Conservation (phyloP, 2,888 invertebrate genomes). For the Leptinotarsa peninsularis region DNA sequence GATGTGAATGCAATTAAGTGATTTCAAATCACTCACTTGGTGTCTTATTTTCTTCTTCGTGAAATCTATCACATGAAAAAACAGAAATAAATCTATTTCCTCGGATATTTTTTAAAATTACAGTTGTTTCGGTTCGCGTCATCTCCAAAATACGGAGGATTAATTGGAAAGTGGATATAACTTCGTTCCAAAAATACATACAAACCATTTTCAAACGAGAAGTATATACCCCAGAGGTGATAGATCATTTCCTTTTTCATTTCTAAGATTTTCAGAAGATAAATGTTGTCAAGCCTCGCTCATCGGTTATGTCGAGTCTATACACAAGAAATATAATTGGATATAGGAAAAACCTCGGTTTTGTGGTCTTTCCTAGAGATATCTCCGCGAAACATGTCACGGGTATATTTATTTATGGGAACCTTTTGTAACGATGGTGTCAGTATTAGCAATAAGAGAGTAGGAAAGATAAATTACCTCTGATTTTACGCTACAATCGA, state of each 20-base stretch:
- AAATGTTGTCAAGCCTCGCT: neutral
- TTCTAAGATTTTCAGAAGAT: neutral
- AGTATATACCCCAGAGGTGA: neutral
- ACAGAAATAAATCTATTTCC: too few relatives aligned
- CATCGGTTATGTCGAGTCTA: neutral
- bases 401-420: neutral
- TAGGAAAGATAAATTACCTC: neutral
- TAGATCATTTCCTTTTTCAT: neutral
- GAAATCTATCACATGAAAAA: too few relatives aligned
- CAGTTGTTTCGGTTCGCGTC: too few relatives aligned
- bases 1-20: too few relatives aligned
- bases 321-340: slow-evolving; percentile 5
- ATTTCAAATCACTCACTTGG: too few relatives aligned
- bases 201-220: neutral
- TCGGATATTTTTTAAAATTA: too few relatives aligned
- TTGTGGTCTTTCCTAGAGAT: neutral
- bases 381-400: neutral
- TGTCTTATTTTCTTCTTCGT: too few relatives aligned
- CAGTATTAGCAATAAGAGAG: neutral
- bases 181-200: too few relatives aligned
- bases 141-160: too few relatives aligned
- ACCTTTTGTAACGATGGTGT: neutral
- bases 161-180: too few relatives aligned
- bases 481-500: neutral
- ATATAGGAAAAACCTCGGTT: neutral